phyloP scores from a whole-genome alignment of 2,888 invertebrate species.

The Hypsopygia costalis region DNA sequence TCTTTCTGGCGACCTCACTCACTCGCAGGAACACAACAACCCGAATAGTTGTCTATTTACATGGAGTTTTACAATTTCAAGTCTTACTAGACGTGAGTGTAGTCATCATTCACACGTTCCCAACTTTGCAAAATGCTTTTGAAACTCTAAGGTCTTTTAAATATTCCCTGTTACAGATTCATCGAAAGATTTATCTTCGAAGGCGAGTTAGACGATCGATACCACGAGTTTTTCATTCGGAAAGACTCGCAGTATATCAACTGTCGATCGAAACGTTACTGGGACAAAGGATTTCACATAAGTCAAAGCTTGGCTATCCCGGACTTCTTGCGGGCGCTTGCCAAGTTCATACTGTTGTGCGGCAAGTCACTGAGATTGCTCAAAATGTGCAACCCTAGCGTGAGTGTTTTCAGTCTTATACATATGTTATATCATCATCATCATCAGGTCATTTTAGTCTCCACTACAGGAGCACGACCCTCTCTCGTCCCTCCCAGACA shows the following conservation, averaged over 20 bases:
- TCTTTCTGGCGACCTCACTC: no score
- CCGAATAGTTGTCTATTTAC: no score
- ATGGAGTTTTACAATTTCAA: no score
- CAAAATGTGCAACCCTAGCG: conserved; percentile 85
- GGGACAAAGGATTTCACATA: conserved; percentile 83
- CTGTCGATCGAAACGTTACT: conserved; percentile 82
- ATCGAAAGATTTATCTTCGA: conserved; percentile 93
- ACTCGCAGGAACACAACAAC: no score
- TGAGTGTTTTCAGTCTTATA: conserved; percentile 48
- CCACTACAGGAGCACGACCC: no score
- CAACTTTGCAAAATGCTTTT: no score
- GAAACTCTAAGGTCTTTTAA: no score
- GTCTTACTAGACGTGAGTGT: no score
- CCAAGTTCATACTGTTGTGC: conserved; percentile 84
- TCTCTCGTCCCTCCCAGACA: no score
- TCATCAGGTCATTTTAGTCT: no score
- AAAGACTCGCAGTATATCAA: conserved; percentile 83
- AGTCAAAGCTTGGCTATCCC: conserved; percentile 80
- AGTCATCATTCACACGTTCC: no score
- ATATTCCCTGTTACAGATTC: conserved; percentile 82
- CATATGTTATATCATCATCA: no score
- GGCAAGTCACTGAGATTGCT: conserved; percentile 87
- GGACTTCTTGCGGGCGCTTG: conserved; percentile 83
- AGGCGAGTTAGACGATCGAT: conserved; percentile 89
- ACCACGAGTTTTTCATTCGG: conserved; percentile 92